Evolutionary conservation across 2,113 vertebrate genomes (phyloP).

Genomic region (Steatornis caripensis): DNA sequence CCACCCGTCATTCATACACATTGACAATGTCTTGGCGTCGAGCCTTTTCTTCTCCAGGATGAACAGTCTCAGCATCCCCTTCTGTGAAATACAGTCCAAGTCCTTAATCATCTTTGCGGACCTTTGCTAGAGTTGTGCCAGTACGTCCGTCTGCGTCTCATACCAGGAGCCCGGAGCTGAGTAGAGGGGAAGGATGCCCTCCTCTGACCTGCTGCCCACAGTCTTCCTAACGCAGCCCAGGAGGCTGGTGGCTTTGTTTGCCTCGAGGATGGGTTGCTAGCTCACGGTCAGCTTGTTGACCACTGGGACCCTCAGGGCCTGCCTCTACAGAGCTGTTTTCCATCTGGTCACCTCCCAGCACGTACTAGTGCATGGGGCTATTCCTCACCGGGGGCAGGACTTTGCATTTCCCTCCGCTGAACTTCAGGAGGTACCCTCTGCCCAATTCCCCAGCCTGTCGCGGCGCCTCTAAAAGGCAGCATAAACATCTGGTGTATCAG

Average conservation of each 20-base stretch:
- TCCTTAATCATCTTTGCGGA: background rate
- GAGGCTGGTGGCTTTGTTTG: background rate
- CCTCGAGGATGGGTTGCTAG: background rate
- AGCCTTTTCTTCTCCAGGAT: background rate
- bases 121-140: background rate
- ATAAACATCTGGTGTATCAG: background rate
- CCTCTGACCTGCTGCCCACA: background rate
- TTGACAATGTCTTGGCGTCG: accelerated
- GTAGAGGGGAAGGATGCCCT: background rate
- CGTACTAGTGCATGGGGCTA: too few species aligned
- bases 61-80: background rate
- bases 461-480: background rate
- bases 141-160: background rate
- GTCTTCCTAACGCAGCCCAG: background rate
- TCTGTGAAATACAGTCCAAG: background rate
- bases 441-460: accelerated
- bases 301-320: background rate
- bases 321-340: background rate
- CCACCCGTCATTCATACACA: too few species aligned
- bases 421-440: background rate
- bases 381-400: background rate
- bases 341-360: background rate
- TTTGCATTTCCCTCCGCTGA: background rate
- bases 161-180: background rate
- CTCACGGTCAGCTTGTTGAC: background rate